Evolutionary conservation across 2,113 vertebrate species (phyloP), one percentile per base, ranked within the genome.

Genomic region (Lonchura striata): DNA sequence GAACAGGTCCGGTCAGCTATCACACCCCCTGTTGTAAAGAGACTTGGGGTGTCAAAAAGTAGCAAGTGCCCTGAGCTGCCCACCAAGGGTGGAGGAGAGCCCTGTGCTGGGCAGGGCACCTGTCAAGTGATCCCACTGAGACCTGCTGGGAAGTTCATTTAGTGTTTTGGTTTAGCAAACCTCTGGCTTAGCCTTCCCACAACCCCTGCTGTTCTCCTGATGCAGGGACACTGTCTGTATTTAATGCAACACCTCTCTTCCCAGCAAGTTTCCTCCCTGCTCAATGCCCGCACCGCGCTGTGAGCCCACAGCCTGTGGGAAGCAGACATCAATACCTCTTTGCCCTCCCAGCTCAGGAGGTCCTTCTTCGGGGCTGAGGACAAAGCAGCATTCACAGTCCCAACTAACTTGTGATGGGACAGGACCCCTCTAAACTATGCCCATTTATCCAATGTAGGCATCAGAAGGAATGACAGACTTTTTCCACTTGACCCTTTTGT

Each of bases 211-310:
- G 35, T 49, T 68, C 24, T 77, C 54, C 63, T 42, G 64, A 24
- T 11, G 9, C 7, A 23, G 66, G 42, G 52, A 52, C 13, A 52
- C 25, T 39, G 2, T 0, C 50, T 91, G 42, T 44, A n/a, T 80
- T 65, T 39, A 54, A 52, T 18, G 27, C n/a, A 39, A 41, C 23
- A 33, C 18, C 14, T 64, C 79, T 66, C 27, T 33, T 83, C 59
- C 24, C 5, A 3, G 24, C 13, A 82, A 50, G 28, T 13, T 72
- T 87, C 69, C 35, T 47, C 17, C 33, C 49, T 56, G 35, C 50
- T 47, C 49, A 22, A 7, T 17, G 17, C 24, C n/a, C 2, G 1
- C 8, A 8, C 13, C 68, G 50, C 0, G 0, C 72, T 30, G 15
- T 57, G 30, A 79, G 44, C 37, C 41, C 78, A 39, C 53, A 65